These are phyloP conservation scores for Pemphredon lugubris DNA, from an alignment of 2,888 invertebrate species.

Conservation along the genomic window DNA sequence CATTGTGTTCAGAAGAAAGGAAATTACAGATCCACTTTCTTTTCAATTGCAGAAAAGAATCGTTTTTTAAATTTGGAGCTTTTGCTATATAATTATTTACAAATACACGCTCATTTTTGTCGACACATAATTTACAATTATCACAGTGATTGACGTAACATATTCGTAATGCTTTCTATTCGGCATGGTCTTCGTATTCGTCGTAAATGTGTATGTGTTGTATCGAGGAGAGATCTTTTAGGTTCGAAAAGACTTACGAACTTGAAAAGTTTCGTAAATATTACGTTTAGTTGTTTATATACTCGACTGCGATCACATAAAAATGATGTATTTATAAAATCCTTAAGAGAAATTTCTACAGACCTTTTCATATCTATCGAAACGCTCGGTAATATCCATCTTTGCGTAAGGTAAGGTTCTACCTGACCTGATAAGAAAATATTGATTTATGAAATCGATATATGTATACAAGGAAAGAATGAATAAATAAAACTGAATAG, in stretches of 20 bases:
- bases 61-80: not conserved
- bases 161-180: slow-evolving; percentile 31
- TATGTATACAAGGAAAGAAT: slow-evolving; percentile 37
- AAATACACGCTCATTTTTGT: slow-evolving; percentile 26
- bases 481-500: slow-evolving; percentile 39
- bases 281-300: slow-evolving; percentile 31
- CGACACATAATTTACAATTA: slow-evolving; percentile 9
- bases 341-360: slow-evolving; percentile 44
- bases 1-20: too few relatives aligned
- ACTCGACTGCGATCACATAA: slow-evolving; percentile 29
- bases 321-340: slow-evolving; percentile 29
- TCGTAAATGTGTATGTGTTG: slow-evolving; percentile 13
- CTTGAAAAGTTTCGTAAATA: slow-evolving; percentile 23
- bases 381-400: slow-evolving; percentile 33
- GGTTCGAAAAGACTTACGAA: slow-evolving; percentile 8
- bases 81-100: slow-evolving; percentile 5
- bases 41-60: too few relatives aligned
- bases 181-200: slow-evolving; percentile 19
- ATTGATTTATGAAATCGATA: slow-evolving; percentile 36
- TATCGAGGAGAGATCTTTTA: slow-evolving; percentile 1
- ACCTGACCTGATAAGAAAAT: slow-evolving; percentile 40
- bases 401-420: slow-evolving; percentile 36
- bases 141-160: slow-evolving; percentile 17
- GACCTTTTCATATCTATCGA: slow-evolving; percentile 37
- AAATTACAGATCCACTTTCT: too few relatives aligned